phyloP scores from a whole-genome alignment of 1,140 invertebrate species.

The Diuraphis noxia region DNA sequence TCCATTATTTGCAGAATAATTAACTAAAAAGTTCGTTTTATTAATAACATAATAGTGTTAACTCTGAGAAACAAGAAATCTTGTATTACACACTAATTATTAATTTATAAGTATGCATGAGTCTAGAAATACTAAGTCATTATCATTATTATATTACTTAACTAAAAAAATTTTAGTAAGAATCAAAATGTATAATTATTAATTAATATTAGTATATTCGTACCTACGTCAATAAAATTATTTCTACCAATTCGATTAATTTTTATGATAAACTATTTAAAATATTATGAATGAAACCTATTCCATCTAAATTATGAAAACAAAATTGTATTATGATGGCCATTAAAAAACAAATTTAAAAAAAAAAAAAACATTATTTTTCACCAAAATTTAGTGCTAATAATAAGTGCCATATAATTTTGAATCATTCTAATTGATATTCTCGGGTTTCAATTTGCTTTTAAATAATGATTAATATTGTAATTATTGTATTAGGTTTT shows the following conservation, averaged over 20 bases:
- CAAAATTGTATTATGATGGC: neutral
- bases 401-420: neutral
- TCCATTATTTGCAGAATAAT: neutral
- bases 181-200: neutral
- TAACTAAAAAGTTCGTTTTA: neutral
- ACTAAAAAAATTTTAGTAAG: neutral
- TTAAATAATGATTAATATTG: neutral
- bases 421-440: neutral
- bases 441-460: neutral
- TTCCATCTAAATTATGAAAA: neutral
- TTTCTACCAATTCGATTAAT: neutral
- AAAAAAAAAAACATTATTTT: neutral
- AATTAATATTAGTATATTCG: neutral
- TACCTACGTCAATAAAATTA: neutral
- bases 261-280: neutral
- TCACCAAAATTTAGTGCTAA: no score
- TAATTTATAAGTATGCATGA: neutral
- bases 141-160: neutral
- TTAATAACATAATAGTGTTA: neutral
- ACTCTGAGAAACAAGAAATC: neutral
- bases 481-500: neutral
- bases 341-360: no score
- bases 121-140: neutral
- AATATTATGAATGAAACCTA: neutral
- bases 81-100: neutral